Evolutionary conservation across 2,113 vertebrate genomes (phyloP), one percentile per base, ranked within the genome.

Genomic region (Atlantisia rogersi): DNA sequence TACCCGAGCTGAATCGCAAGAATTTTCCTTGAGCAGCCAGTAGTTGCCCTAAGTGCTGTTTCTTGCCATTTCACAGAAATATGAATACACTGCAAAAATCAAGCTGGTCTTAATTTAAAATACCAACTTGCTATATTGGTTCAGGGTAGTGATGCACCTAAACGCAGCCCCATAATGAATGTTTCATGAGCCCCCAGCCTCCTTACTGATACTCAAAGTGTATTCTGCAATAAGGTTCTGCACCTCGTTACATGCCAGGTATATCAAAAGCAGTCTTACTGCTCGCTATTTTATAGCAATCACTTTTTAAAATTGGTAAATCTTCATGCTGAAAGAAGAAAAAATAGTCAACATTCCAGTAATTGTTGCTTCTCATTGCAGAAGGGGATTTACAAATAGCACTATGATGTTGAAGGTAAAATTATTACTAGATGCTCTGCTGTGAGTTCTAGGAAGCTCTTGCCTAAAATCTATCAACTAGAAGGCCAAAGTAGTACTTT

Each of bases 381-480:
- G 28, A 76, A 85, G 44, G 25, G 32, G 84, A 59, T 92, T 97
- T 94, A 80, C 81, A 80, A 87, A 92, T 14, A 83, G 31, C 0
- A 0, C 70, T 48, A 74, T 55, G 42, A 46, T 40, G 37, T n/a
- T 53, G 68, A 65, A 90, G 32, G 71, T 63, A 82, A 86, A 96
- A 91, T 93, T 88, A 87, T 90, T 91, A 70, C 84, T 90, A 31
- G 76, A 42, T 78, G 67, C 44, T 96, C 40, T 88, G 67, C 84
- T 37, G 18, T n/a, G 65, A 87, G 40, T 53, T 84, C 11, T 25
- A 96, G 89, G 19, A 29, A 91, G 83, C 77, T 82, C 89, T 94
- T 90, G 77, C 77, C 74, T 89, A 42, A 94, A 94, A 92, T 87
- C 86, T 77, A 74, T 95, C 75, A 90, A 17, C 17, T 32, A 15